A percentile compares a stretch with the other conserved stretches of the same genome.
phyloP scores from a whole-genome alignment of 2,113 vertebrate species.

The Rhipidura dahli region DNA sequence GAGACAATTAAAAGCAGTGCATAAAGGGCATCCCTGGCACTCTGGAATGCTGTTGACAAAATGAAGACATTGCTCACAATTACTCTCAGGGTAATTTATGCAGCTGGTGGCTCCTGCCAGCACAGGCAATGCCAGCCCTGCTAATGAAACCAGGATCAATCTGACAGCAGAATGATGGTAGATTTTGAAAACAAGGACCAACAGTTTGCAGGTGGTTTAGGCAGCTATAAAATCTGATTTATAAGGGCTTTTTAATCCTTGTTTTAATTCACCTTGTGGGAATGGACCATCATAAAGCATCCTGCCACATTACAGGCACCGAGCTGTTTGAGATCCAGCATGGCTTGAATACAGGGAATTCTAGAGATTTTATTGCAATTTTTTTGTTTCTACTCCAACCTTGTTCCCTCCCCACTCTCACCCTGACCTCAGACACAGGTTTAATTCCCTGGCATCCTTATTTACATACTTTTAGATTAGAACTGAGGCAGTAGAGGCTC shows the following conservation, averaged over 20 bases:
- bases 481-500: neutral
- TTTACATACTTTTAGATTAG: neutral
- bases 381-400: neutral
- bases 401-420: neutral
- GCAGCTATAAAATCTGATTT: conserved; percentile 70
- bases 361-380: neutral
- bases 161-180: conserved; percentile 57
- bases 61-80: conserved; percentile 65
- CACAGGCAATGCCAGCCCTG: conserved; percentile 40
- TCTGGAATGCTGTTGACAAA: conserved; percentile 37
- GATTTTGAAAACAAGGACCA: conserved; percentile 56
- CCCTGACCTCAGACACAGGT: neutral
- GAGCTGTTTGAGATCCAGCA: neutral
- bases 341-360: neutral
- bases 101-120: conserved; percentile 17
- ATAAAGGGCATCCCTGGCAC: neutral
- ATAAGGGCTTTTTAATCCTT: conserved; percentile 57
- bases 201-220: conserved; percentile 65
- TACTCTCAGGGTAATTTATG: conserved; percentile 46
- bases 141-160: conserved; percentile 60
- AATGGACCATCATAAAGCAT: conserved; percentile 27
- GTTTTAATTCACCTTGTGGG: conserved; percentile 70
- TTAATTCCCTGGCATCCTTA: neutral
- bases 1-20: neutral
- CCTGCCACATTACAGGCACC: neutral